Evolutionary conservation across 2,888 invertebrate genomes (phyloP).

Genomic region (Eilema depressum): DNA sequence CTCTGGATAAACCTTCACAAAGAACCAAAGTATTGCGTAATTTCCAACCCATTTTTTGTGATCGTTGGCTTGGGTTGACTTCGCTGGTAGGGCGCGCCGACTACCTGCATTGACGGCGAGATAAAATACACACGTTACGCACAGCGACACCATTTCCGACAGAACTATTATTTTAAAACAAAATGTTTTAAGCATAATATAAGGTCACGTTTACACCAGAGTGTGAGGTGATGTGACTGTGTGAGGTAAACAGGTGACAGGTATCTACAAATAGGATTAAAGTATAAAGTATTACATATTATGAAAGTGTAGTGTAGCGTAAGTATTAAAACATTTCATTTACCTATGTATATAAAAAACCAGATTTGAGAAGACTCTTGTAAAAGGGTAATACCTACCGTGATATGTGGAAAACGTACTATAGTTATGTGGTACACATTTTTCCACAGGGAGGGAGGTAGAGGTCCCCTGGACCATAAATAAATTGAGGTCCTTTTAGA

Average conservation of each 20-base stretch:
- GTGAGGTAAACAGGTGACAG: background rate
- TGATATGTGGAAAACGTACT: too few relatives aligned
- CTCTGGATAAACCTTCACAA: constrained; percentile 42
- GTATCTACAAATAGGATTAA: too few relatives aligned
- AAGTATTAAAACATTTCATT: too few relatives aligned
- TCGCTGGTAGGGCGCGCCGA: constrained; percentile 49
- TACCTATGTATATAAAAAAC: too few relatives aligned
- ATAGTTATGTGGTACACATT: too few relatives aligned
- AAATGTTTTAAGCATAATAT: background rate
- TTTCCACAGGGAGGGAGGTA: too few relatives aligned
- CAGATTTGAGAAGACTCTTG: too few relatives aligned
- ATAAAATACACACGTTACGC: constrained; percentile 25
- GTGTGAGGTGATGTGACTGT: background rate
- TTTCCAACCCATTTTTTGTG: constrained; percentile 60
- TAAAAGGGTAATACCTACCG: too few relatives aligned
- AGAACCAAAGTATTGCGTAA: constrained; percentile 64
- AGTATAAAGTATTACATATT: too few relatives aligned
- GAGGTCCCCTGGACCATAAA: too few relatives aligned
- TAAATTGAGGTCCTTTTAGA: too few relatives aligned
- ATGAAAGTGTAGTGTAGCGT: too few relatives aligned
- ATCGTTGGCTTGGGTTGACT: constrained; percentile 47
- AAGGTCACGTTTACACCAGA: background rate
- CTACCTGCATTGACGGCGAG: constrained; percentile 61
- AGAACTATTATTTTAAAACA: constrained; percentile 21
- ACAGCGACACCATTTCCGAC: constrained; percentile 27